Percentiles rank a stretch among this genome's conserved stretches.
Evolutionary conservation across 2,797 vertebrate species (phyloP).

Genomic region (Anguilla obscura): DNA sequence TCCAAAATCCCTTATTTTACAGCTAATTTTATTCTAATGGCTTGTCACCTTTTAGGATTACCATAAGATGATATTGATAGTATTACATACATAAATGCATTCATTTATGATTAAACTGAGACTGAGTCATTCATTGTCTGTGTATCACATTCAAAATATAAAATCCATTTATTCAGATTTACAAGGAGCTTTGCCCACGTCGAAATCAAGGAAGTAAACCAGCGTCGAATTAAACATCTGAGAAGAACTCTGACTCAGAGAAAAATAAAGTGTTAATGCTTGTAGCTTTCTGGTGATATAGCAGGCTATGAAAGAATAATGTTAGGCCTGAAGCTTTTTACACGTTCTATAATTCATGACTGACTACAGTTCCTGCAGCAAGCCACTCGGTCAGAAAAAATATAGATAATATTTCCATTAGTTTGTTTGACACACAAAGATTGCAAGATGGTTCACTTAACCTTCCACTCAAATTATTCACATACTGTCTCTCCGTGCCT

Average conservation of each 20-base stretch:
- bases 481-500: not conserved
- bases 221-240: not conserved
- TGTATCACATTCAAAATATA: not conserved
- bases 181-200: not conserved
- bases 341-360: constrained; percentile 18
- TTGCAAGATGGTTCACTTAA: not conserved
- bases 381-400: constrained; percentile 9
- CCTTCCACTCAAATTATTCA: not conserved
- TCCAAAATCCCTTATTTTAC: not conserved
- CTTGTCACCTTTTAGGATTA: not conserved
- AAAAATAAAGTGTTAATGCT: not conserved
- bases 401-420: constrained; percentile 8
- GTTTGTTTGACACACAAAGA: not conserved
- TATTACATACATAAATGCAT: not conserved
- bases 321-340: not conserved
- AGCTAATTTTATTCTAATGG: not conserved
- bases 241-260: not conserved
- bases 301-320: constrained; percentile 24
- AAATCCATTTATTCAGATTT: not conserved
- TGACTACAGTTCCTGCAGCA: not conserved
- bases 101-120: not conserved
- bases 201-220: not conserved
- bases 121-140: not conserved
- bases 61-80: not conserved
- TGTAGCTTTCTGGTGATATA: not conserved